These are phyloP conservation scores for Aphidoletes aphidimyza DNA, from an alignment of 2,888 invertebrate species.

Conservation along the genomic window DNA sequence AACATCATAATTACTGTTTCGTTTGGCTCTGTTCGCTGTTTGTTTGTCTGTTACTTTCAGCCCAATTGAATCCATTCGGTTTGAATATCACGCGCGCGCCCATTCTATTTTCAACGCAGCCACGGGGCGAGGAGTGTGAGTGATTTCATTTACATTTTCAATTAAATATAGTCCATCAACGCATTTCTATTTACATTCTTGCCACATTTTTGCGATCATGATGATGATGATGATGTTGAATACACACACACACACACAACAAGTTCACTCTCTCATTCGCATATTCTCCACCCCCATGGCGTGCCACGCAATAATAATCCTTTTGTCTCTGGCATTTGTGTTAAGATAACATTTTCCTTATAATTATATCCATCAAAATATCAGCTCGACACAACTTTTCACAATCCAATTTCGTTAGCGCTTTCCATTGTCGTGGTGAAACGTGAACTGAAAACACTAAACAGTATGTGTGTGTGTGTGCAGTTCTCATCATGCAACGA, in stretches of 20 bases:
- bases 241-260: too few species aligned
- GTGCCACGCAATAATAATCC: neutral
- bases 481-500: neutral
- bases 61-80: conserved; percentile 5
- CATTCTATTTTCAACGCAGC: too few species aligned
- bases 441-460: too few species aligned
- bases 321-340: conserved; percentile 15
- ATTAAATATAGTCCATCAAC: conserved; percentile 51
- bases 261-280: too few species aligned
- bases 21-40: too few species aligned
- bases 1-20: conserved; percentile 49
- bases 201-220: neutral
- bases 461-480: neutral
- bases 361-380: conserved; percentile 52
- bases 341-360: conserved; percentile 51
- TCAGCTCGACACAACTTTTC: conserved; percentile 13
- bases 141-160: conserved; percentile 52
- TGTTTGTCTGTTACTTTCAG: conserved; percentile 32
- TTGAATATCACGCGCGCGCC: neutral
- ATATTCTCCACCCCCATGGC: neutral
- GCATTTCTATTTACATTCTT: neutral
- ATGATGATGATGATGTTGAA: neutral
- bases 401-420: conserved; percentile 23
- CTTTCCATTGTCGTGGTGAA: too few species aligned
- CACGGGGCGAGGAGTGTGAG: neutral